Evolutionary conservation across 2,797 vertebrate species (phyloP).

Genomic region (Falco biarmicus): DNA sequence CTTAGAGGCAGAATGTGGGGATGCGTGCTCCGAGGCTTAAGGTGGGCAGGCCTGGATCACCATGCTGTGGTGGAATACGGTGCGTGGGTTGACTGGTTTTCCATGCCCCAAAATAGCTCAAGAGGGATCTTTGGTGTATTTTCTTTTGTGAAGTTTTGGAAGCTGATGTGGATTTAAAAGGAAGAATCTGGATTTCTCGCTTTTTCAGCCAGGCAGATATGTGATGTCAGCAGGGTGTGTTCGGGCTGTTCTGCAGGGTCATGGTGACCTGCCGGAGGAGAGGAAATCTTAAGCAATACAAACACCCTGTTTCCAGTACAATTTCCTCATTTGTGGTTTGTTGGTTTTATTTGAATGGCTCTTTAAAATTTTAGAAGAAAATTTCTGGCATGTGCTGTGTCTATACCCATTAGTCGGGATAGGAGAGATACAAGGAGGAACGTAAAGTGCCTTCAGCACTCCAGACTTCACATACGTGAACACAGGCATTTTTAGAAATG

Average conservation of each 20-base stretch:
- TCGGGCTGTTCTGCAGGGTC: background rate
- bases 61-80: background rate
- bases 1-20: background rate
- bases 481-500: background rate
- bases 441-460: background rate
- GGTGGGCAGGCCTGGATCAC: background rate
- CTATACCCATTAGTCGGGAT: background rate
- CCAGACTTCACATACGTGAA: background rate
- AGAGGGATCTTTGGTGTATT: background rate
- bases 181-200: background rate
- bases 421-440: background rate
- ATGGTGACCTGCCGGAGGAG: background rate
- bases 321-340: background rate
- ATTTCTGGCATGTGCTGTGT: background rate
- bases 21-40: background rate
- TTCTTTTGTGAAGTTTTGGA: background rate
- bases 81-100: background rate
- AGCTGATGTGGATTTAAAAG: background rate
- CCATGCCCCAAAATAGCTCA: background rate
- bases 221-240: accelerated
- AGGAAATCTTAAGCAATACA: background rate
- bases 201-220: background rate
- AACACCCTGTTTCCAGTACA: background rate
- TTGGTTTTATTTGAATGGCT: background rate
- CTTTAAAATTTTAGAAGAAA: background rate